Base-by-base conservation (phyloP, 2,888 invertebrate species). In the Calameuta filiformis region DNA sequence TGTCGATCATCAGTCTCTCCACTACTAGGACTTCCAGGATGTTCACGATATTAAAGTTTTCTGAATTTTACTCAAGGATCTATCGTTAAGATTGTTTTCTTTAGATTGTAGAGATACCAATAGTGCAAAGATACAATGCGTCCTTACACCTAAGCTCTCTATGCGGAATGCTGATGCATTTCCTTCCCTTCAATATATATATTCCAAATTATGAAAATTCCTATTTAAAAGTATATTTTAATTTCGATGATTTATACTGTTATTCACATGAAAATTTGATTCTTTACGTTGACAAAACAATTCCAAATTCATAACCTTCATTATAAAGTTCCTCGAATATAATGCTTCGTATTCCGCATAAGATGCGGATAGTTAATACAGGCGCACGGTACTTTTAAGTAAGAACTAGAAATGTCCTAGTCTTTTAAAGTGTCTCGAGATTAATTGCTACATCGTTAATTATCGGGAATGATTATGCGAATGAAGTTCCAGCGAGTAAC, bases 21-120 rank as follows among this genome's bases (percentile, higher is more conserved):
- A 79, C 84, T 81, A 77, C 80, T 85, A 87, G 87, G 83, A 88
- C 86, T 87, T 87, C 85, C 86, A 86, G 82, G 80, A 81, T 82
- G 82, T 85, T 85, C 83, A 83, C 79, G 81, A 85, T 87, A 81
- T 80, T 80, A 78, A 81, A 79, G 79, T 77, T 83, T 81, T 77
- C 79, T 79, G 76, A 83, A 82, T 85, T 84, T 80, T 82, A 79
- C 77, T 85, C 75, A 68, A 81, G 76, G 31, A 79, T 80, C 83
- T 75, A 68, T 80, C 73, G 31, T 79, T 80, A 73, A 79, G 76
- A 37, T 81, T 83, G 80, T 83, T 85, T 84, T 84, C 80, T 81
- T 83, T 85, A 84, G 71, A 69, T 73, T 40, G 73, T 82, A 84
- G 81, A 77, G 68, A n/a, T 80, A 79, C 68, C 79, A 80, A 79